A percentile compares a stretch with the other conserved stretches of the same genome.
Conservation (phyloP, 2,888 invertebrate genomes). For the Cistogaster globosa region DNA sequence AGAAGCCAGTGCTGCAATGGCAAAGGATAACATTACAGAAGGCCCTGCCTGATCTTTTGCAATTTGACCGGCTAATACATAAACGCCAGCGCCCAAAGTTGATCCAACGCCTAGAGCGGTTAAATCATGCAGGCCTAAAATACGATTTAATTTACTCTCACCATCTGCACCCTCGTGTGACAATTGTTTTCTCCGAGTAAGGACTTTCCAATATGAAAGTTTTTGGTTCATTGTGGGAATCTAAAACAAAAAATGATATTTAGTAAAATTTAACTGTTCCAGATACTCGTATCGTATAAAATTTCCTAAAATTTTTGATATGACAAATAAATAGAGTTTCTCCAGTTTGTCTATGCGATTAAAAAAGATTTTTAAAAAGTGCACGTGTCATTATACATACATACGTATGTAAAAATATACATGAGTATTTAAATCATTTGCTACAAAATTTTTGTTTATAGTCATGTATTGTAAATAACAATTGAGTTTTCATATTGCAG, state of each 20-base stretch:
- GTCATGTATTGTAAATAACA: neutral
- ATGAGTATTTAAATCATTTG: too few species aligned
- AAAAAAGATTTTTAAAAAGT: too few species aligned
- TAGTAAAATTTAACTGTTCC: too few species aligned
- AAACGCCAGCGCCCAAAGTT: slow-evolving; percentile 94
- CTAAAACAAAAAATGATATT: neutral
- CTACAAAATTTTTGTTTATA: too few species aligned
- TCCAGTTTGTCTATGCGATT: too few species aligned
- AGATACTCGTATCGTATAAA: too few species aligned
- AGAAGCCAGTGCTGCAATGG: slow-evolving; percentile 93
- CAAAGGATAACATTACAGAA: slow-evolving; percentile 92
- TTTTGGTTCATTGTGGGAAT: slow-evolving; percentile 76
- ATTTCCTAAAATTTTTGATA: too few species aligned
- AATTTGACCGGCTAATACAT: slow-evolving; percentile 92
- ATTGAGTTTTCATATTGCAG: neutral
- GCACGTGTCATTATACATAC: too few species aligned
- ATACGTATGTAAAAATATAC: too few species aligned
- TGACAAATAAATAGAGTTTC: too few species aligned
- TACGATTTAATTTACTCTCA: slow-evolving; percentile 80
- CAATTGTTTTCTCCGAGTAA: slow-evolving; percentile 81
- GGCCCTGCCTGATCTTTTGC: slow-evolving; percentile 91
- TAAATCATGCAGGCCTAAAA: slow-evolving; percentile 85
- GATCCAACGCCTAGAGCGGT: slow-evolving; percentile 91
- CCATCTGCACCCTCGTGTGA: slow-evolving; percentile 75
- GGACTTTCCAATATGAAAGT: slow-evolving; percentile 80